These are phyloP conservation scores for Agrotis ipsilon DNA, from an alignment of 2,888 invertebrate genomes.

Conservation along the genomic window DNA sequence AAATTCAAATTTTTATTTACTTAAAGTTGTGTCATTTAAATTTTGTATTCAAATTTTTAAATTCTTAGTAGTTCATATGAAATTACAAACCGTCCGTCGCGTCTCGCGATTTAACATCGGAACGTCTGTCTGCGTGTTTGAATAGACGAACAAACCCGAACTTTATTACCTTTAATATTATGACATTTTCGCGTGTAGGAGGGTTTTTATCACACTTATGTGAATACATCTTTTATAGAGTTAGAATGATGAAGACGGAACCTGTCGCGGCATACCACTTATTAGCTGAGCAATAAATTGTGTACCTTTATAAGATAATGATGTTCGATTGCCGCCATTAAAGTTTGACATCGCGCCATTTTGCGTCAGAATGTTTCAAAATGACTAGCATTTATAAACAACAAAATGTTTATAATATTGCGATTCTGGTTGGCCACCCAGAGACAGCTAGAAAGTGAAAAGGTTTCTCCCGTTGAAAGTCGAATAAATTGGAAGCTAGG, in stretches of 20 bases:
- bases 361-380: conserved; percentile 29
- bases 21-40: conserved; percentile 5
- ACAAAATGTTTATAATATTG: conserved; percentile 45
- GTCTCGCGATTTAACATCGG: conserved; percentile 16
- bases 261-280: conserved; percentile 41
- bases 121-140: conserved; percentile 5
- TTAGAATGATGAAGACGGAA: conserved; percentile 49
- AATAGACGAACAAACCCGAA: conserved; percentile 27
- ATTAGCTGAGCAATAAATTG: conserved; percentile 56
- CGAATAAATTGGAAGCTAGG: conserved; percentile 8
- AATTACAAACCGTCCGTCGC: conserved; percentile 40
- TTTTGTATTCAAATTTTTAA: conserved; percentile 17
- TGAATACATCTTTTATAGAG: conserved; percentile 54
- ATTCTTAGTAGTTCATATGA: conserved; percentile 41
- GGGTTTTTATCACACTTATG: conserved; percentile 47
- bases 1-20: conserved; percentile 8
- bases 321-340: conserved; percentile 44
- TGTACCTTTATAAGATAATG: conserved; percentile 45
- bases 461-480: conserved; percentile 52
- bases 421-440: conserved; percentile 70
- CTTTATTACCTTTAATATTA: conserved; percentile 50
- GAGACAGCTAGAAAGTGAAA: conserved; percentile 62
- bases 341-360: conserved; percentile 35
- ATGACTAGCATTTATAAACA: conserved; percentile 22
- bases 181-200: conserved; percentile 54